Percentiles rank a stretch among this genome's conserved stretches.
Evolutionary conservation across 2,113 vertebrate genomes (phyloP).

Genomic region (Caloenas nicobarica): DNA sequence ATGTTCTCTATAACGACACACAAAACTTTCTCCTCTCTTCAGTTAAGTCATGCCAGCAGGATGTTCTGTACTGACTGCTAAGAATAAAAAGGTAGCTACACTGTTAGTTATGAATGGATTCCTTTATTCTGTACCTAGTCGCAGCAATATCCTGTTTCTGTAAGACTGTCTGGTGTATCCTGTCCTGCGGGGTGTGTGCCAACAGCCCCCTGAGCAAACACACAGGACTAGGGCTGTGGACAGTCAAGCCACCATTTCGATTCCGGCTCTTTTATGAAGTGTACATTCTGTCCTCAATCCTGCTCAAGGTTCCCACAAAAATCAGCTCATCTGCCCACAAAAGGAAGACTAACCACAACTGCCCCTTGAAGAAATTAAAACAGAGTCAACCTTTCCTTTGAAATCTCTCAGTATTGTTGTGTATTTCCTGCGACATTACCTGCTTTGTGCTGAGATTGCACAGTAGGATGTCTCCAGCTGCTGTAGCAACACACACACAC

Average conservation of each 20-base stretch:
- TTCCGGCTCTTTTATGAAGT: accelerated
- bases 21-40: neutral
- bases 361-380: neutral
- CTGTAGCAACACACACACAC: slow-evolving; percentile 87
- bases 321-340: neutral
- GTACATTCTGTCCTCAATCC: neutral
- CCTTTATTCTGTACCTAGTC: neutral
- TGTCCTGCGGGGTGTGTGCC: neutral
- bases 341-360: neutral
- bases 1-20: neutral
- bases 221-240: neutral
- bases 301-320: neutral
- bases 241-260: neutral
- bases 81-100: neutral
- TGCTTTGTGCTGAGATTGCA: slow-evolving; percentile 82
- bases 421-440: slow-evolving; percentile 62
- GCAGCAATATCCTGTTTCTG: neutral
- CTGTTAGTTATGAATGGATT: neutral
- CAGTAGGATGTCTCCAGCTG: slow-evolving; percentile 87
- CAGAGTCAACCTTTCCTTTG: neutral
- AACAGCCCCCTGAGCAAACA: neutral
- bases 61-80: neutral
- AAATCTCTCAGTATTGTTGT: neutral
- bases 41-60: neutral
- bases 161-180: neutral